These are phyloP conservation scores for Tenthredo livida DNA, from an alignment of 2,888 invertebrate species.

Conservation along the genomic window DNA sequence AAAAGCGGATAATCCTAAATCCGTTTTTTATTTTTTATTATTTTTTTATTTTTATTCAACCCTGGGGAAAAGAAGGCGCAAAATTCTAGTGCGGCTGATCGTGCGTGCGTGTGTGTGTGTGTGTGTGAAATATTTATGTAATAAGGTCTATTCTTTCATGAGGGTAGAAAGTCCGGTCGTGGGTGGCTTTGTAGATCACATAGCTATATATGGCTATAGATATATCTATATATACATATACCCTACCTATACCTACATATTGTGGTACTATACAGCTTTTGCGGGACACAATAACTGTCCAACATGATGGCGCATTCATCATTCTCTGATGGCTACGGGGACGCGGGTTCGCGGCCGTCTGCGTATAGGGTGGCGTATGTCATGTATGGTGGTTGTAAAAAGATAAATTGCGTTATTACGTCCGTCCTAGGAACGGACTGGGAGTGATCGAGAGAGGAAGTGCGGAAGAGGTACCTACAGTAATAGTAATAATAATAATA, in stretches of 20 bases:
- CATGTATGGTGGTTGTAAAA: constrained; percentile 39
- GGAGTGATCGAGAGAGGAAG: constrained; percentile 1
- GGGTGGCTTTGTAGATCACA: constrained; percentile 3
- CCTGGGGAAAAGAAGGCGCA: constrained; percentile 32
- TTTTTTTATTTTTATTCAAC: neutral
- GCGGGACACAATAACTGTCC: constrained; percentile 54
- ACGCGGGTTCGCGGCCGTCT: constrained; percentile 23
- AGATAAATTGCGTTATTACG: constrained; percentile 49
- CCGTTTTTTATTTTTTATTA: neutral
- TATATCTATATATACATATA: neutral
- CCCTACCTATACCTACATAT: neutral
- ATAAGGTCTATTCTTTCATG: constrained; percentile 38
- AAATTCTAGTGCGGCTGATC: too few relatives aligned
- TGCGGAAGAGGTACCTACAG: neutral
- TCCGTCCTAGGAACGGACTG: constrained; percentile 24
- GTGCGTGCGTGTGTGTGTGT: neutral
- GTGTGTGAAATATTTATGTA: constrained; percentile 46
- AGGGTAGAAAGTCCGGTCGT: neutral
- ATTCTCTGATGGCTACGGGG: constrained; percentile 51
- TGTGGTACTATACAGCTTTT: neutral
- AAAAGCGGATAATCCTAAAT: constrained; percentile 3
- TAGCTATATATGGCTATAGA: neutral
- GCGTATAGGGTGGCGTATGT: constrained; percentile 32
- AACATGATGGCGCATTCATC: constrained; percentile 55
- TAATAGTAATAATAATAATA: too few relatives aligned